Base-by-base conservation (phyloP, 2,888 invertebrate species). In the Polydrusus pterygomalis region DNA sequence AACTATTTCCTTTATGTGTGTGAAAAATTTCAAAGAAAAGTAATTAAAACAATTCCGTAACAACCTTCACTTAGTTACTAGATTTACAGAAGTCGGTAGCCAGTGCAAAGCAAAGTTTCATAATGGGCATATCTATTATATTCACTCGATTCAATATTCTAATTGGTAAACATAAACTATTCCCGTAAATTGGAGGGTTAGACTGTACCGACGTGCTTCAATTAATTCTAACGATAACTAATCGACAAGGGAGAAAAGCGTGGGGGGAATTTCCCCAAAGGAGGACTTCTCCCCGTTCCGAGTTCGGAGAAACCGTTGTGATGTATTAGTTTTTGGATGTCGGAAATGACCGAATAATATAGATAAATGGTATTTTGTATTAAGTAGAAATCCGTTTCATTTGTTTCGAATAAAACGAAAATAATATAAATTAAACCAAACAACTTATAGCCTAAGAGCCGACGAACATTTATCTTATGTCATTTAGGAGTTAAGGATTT, bases 221-320 rank as follows among this genome's bases (percentile, higher is more conserved):
- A 77, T 79, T 78, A 78, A 79, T 78, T 75, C 74, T 63, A 74
- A 77, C 77, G 75, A 78, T 77, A 78, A 78, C 77, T 78, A 78
- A 79, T 78, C 77, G 77, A 75, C 65, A 71, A 71, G 73, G 62
- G 62, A 47, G 65, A 49, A 49, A 18, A 51, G 15, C 65, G 45
- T 20, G 47, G 69, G 68, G 47, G 47, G n/a, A 47, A n/a, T 17
- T 67, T 34, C 54, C 51, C 65, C 20, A 49, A 20, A 13, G 47
- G 69, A 63, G 47, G 47, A 47, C 5, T 47, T 17, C 54, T 34
- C 54, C 67, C 65, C 34, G 17, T 47, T 47, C 8, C 15, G 15
- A 56, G 9, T 60, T 38, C 49, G 18, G 30, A 18, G 60, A 40
- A 47, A 30, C 25, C 43, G 40, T 60, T 62, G 70, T 75, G 75